Evolutionary conservation across 2,113 vertebrate species (phyloP), one percentile per base, ranked within the genome.

Genomic region (Hemicordylus capensis): DNA sequence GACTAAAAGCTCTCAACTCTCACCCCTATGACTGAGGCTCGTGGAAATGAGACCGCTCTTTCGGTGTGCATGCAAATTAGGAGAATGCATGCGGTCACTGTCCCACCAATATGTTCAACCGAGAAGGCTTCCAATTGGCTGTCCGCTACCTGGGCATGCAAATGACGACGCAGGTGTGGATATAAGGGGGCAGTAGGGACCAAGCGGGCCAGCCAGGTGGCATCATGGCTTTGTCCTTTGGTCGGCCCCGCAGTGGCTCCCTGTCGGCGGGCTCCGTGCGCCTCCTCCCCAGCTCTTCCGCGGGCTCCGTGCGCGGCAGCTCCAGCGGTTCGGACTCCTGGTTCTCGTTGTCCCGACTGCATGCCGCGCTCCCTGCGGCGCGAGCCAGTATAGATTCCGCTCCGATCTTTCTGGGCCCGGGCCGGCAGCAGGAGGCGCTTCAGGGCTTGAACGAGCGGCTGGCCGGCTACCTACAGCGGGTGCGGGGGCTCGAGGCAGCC

Each of bases 381-480:
- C 93, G 95, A 42, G 90, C 91, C 20, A 88, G 94, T 1, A 3
- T 88, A 5, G 93, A 94, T 87, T 87, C 92, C 15, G 91, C 94
- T 2, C 96, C 97, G 91, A 31, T 3, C 1, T 81, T 89, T 0
- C 82, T 97, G 91, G 88, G 97, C 12, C 83, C 83, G 22, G 91
- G 90, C 90, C 56, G 96, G 4, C 96, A 97, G 93, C 97, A 97
- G 91, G 94, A 97, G 88, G 96, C 94, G 0, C 95, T 98, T 95
- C 95, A 95, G 64, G 94, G 95, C 58, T 94, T 98, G 87, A 98
- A 98, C 9, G 95, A 95, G 17, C 96, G 98, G 6, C 95, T 98
- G 39, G 96, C 95, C 76, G 96, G 61, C 3, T 98, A 97, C 83
- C 94, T 98, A 94, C 89, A 87, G 85, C 93, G 91, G 76, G 98